phyloP scores from a whole-genome alignment of 2,113 vertebrate genomes.

The Vidua macroura region DNA sequence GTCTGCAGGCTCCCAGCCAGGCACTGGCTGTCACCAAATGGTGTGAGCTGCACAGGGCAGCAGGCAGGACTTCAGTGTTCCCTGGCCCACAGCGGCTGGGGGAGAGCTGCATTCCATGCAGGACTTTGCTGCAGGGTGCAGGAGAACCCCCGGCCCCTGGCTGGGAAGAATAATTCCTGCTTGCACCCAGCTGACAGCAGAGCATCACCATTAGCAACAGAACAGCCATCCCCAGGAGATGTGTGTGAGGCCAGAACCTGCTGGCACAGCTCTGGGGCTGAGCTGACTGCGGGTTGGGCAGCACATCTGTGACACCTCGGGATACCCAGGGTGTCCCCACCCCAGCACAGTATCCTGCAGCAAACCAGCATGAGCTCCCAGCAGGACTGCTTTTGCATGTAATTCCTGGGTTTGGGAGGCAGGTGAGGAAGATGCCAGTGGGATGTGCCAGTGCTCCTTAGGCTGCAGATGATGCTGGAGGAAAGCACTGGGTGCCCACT shows the following conservation, averaged over 20 bases:
- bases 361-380: neutral
- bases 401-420: neutral
- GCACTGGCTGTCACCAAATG: neutral
- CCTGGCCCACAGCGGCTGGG: neutral
- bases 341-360: neutral
- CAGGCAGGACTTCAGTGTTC: accelerated
- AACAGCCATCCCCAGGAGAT: neutral
- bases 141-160: neutral
- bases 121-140: accelerated
- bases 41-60: neutral
- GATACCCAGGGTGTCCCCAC: neutral
- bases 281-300: neutral
- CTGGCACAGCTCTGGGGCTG: accelerated
- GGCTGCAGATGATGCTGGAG: neutral
- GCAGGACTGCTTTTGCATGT: neutral
- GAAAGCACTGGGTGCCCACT: neutral
- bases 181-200: neutral
- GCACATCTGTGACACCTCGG: accelerated
- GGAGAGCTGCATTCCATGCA: neutral
- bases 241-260: neutral
- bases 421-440: neutral
- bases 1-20: neutral
- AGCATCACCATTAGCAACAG: neutral
- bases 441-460: neutral
- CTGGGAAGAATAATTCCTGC: neutral